phyloP scores from a whole-genome alignment of 2,113 vertebrate species.

The Sarotherodon lohbergeri region DNA sequence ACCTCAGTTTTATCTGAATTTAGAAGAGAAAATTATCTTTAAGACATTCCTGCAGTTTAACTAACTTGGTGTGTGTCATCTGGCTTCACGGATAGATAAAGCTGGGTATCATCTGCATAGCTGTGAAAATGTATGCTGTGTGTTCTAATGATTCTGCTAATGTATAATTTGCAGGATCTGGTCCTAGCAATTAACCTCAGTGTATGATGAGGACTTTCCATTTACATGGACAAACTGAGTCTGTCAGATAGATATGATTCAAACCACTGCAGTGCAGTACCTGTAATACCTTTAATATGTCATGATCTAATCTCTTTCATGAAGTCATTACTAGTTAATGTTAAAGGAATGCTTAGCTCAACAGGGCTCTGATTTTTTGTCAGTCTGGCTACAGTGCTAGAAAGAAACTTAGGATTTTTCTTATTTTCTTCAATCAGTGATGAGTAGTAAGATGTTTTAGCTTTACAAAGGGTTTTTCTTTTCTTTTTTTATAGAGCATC shows the following conservation, averaged over 20 bases:
- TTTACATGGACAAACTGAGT: not conserved
- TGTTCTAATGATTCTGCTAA: not conserved
- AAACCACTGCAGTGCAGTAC: not conserved
- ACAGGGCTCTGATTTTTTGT: not conserved
- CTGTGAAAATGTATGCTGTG: not conserved
- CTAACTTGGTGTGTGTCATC: not conserved
- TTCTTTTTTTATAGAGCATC: not conserved
- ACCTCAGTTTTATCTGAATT: not conserved
- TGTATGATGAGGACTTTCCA: not conserved
- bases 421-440: not conserved
- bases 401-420: not conserved
- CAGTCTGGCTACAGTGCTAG: not conserved
- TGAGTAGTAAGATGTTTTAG: accelerated
- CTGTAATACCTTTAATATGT: not conserved
- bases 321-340: not conserved
- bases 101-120: not conserved
- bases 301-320: not conserved
- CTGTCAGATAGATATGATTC: not conserved
- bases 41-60: not conserved
- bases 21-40: not conserved
- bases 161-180: not conserved
- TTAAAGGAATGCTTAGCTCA: not conserved
- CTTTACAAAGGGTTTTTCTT: not conserved
- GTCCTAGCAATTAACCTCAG: not conserved
- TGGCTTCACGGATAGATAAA: accelerated